Conservation (phyloP, 64 coral and sea anemone species). For the Orbicella faveolata region DNA sequence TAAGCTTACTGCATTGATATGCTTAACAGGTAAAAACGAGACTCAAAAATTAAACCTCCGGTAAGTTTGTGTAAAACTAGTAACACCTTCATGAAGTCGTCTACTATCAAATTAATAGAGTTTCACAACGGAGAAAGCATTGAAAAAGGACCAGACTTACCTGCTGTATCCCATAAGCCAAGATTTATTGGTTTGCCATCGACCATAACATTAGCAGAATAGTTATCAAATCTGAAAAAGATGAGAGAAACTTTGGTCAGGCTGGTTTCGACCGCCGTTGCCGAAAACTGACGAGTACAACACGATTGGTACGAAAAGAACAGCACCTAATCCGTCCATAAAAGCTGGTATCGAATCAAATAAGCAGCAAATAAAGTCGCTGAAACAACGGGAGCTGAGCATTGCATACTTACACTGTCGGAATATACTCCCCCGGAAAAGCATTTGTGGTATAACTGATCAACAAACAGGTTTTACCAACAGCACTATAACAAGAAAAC, state of each 20-base stretch:
- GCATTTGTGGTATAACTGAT: conserved; percentile 92
- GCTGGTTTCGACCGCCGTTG: conserved; percentile 1
- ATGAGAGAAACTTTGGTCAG: conserved; percentile 10
- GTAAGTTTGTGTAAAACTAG: neutral
- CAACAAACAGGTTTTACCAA: conserved; percentile 94
- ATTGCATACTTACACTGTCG: conserved; percentile 86
- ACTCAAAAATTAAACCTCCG: neutral
- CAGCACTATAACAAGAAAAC: conserved; percentile 70
- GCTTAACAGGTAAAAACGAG: too few species aligned
- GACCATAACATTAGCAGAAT: conserved; percentile 91
- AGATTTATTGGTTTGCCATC: conserved; percentile 94
- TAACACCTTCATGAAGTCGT: neutral
- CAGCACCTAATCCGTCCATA: neutral
- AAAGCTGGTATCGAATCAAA: neutral
- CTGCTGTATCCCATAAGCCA: conserved; percentile 96
- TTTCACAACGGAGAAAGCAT: neutral
- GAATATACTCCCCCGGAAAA: conserved; percentile 99
- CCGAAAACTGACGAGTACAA: neutral
- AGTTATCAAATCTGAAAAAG: conserved; percentile 83
- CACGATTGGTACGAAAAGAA: neutral
- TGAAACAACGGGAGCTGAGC: conserved; percentile 18
- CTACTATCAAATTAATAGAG: neutral
- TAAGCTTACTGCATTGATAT: too few species aligned
- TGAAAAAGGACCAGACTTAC: conserved; percentile 31
- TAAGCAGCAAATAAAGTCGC: neutral